Evolutionary conservation across 2,797 vertebrate genomes (phyloP).

Genomic region (Ctenopoma kingsleyae): DNA sequence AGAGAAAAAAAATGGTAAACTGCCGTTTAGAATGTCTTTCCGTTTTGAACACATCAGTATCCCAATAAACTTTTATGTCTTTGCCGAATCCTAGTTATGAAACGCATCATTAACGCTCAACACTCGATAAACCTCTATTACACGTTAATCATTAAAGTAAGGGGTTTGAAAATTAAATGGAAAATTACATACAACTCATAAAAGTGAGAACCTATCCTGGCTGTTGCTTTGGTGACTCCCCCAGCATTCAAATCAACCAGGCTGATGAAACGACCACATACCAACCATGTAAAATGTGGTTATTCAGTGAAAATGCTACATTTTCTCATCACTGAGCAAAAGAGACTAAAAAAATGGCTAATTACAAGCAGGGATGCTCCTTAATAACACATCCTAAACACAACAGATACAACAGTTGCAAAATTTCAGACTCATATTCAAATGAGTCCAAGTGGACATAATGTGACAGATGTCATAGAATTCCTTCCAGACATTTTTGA

Average conservation of each 20-base stretch:
- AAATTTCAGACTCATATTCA: not conserved
- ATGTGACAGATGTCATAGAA: no score
- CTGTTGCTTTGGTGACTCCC: slow-evolving; percentile 21
- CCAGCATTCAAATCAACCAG: slow-evolving; percentile 5
- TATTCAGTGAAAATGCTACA: not conserved
- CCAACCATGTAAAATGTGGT: not conserved
- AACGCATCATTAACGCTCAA: slow-evolving; percentile 6
- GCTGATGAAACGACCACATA: not conserved
- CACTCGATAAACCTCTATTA: slow-evolving; percentile 12
- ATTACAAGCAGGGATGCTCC: not conserved
- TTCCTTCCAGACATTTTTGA: no score
- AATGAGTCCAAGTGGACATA: no score
- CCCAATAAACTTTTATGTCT: slow-evolving; percentile 27
- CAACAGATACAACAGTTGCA: not conserved
- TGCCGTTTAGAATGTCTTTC: slow-evolving; percentile 11
- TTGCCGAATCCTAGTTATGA: slow-evolving; percentile 15
- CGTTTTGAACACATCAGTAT: slow-evolving; percentile 18
- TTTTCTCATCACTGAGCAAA: not conserved
- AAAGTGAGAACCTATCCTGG: no score
- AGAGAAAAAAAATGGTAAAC: slow-evolving; percentile 41
- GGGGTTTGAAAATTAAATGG: slow-evolving; percentile 11
- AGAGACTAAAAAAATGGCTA: not conserved
- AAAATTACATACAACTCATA: not conserved
- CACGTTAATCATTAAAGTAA: slow-evolving; percentile 5
- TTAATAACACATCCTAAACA: not conserved